Evolutionary conservation across 2,113 vertebrate species (phyloP).

Genomic region (Lates calcarifer): DNA sequence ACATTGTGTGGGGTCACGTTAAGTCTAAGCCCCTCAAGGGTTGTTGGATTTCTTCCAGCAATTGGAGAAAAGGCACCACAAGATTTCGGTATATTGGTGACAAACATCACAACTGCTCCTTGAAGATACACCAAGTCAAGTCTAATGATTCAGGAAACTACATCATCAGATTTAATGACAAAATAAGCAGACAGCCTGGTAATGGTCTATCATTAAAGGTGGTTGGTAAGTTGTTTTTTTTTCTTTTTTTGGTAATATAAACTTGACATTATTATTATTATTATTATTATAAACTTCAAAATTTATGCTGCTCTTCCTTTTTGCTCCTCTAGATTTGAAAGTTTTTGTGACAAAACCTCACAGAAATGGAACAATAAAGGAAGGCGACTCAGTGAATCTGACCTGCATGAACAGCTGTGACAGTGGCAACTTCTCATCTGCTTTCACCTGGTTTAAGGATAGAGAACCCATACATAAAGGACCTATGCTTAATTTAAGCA

Average conservation of each 20-base stretch:
- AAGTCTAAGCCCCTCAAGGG: slow-evolving; percentile 1
- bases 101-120: slow-evolving; percentile 41
- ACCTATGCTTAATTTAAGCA: slow-evolving; percentile 25
- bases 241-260: no score
- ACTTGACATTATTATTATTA: no score
- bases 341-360: background rate
- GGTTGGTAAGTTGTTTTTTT: slow-evolving; percentile 58
- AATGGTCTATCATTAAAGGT: background rate
- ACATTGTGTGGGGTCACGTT: slow-evolving; percentile 24
- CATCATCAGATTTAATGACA: background rate
- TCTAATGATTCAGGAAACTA: slow-evolving; percentile 15
- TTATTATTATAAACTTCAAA: background rate
- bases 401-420: slow-evolving; percentile 53
- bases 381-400: slow-evolving; percentile 54
- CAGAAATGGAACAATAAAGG: background rate
- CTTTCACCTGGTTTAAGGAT: slow-evolving; percentile 57
- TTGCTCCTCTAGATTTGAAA: slow-evolving; percentile 34
- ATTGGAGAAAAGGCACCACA: background rate
- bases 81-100: slow-evolving; percentile 45
- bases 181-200: fast-evolving
- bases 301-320: fast-evolving
- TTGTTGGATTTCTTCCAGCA: background rate
- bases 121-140: slow-evolving; percentile 52
- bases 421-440: background rate
- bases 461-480: slow-evolving; percentile 26